Evolutionary conservation across 2,113 vertebrate species (phyloP).

Genomic region (Tautogolabrus adspersus): DNA sequence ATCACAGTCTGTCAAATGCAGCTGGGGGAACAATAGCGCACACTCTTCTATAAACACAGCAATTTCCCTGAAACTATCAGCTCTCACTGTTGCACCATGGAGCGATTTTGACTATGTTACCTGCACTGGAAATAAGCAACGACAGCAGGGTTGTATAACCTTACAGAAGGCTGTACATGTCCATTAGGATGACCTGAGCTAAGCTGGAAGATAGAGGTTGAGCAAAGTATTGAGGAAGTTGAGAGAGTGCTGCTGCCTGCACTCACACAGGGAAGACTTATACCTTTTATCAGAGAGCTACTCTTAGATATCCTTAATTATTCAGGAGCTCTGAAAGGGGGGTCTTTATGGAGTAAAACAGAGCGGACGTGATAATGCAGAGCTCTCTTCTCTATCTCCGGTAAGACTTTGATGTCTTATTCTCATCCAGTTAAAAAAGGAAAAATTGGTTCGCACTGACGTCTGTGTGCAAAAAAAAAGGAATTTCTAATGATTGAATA

Average conservation of each 20-base stretch:
- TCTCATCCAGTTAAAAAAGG: conserved; percentile 19
- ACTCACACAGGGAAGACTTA: conserved; percentile 30
- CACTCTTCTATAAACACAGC: conserved; percentile 18
- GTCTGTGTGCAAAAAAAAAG: conserved; percentile 16
- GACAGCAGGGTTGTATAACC: neutral
- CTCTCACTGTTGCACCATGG: neutral
- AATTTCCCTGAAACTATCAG: conserved; percentile 26
- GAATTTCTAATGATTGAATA: conserved; percentile 56
- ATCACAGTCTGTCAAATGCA: conserved; percentile 50
- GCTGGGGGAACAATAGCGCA: conserved; percentile 6
- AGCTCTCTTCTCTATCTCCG: conserved; percentile 34
- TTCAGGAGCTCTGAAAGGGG: conserved; percentile 61
- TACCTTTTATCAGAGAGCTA: conserved; percentile 59
- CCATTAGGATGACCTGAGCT: conserved; percentile 37
- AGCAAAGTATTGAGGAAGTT: conserved; percentile 26
- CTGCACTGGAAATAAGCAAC: conserved; percentile 8
- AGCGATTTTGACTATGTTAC: neutral
- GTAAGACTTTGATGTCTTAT: conserved; percentile 55
- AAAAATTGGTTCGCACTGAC: conserved; percentile 15
- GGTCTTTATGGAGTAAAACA: conserved; percentile 61
- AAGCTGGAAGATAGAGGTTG: conserved; percentile 2
- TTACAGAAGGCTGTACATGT: conserved; percentile 18
- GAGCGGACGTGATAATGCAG: conserved; percentile 41
- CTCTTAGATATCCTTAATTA: conserved; percentile 69
- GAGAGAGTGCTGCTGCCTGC: conserved; percentile 22